These are phyloP conservation scores for Spilosoma lubricipeda DNA, from an alignment of 2,888 invertebrate genomes.

Conservation along the genomic window DNA sequence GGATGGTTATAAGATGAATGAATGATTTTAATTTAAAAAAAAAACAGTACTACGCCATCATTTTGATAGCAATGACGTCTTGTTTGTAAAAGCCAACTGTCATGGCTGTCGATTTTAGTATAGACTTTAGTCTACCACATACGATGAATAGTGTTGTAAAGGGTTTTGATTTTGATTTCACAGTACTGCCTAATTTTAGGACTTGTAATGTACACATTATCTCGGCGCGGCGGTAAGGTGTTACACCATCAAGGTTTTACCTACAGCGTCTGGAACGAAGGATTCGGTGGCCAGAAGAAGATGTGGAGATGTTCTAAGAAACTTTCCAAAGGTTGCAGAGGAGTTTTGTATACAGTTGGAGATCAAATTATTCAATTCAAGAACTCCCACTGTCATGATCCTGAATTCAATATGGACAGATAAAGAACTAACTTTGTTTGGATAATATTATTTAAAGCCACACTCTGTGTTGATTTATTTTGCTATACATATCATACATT, in stretches of 20 bases:
- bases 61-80: no score
- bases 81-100: no score
- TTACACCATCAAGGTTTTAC: conserved; percentile 13
- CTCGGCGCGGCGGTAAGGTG: conserved; percentile 3
- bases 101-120: no score
- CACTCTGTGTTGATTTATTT: not conserved
- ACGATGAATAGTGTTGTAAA: not conserved
- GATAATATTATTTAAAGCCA: not conserved
- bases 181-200: not conserved
- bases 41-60: no score
- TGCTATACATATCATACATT: not conserved
- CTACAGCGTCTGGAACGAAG: conserved; percentile 9
- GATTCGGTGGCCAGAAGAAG: not conserved
- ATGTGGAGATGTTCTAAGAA: conserved; percentile 23
- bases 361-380: conserved; percentile 3
- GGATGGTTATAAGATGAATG: no score
- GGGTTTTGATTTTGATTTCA: not conserved
- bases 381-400: conserved; percentile 14
- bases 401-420: conserved; percentile 2
- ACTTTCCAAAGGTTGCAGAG: conserved; percentile 15
- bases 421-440: not conserved
- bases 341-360: not conserved
- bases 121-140: no score
- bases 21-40: no score
- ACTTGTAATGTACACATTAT: not conserved